Conservation (phyloP, 2,797 vertebrate genomes). For the Perodicticus potto region DNA sequence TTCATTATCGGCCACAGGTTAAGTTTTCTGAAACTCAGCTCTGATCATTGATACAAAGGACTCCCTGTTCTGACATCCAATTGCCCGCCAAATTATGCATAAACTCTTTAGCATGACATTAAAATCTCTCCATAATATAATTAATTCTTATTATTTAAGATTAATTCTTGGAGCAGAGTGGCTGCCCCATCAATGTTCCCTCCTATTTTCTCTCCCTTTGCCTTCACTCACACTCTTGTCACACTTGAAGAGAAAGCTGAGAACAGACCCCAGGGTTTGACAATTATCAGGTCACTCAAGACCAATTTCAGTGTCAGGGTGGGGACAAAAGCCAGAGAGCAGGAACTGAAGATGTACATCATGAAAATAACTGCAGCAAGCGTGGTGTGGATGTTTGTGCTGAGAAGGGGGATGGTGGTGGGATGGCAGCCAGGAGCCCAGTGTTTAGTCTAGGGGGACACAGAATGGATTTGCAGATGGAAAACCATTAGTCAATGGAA, state of each 20-base stretch:
- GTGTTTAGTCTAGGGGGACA: background rate
- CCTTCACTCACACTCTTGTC: background rate
- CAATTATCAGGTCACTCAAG: background rate
- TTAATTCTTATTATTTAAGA: background rate
- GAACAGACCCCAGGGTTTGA: background rate
- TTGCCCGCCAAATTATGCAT: background rate
- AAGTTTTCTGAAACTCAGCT: conserved; percentile 24
- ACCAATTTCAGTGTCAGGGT: conserved; percentile 10
- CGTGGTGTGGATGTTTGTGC: background rate
- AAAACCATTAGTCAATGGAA: background rate
- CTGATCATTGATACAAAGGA: background rate
- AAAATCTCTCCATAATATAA: background rate
- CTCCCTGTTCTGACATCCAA: background rate
- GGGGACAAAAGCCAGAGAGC: conserved; percentile 1
- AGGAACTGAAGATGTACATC: background rate
- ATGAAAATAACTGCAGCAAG: background rate
- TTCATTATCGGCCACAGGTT: background rate
- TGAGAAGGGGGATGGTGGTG: background rate
- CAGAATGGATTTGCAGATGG: background rate
- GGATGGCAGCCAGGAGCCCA: background rate
- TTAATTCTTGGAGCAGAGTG: background rate
- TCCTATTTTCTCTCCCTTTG: background rate
- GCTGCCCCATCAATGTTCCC: background rate
- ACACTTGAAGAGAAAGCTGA: background rate
- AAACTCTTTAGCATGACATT: background rate